Evolutionary conservation across 2,888 invertebrate genomes (phyloP).

Genomic region (Stenolophus ochropezus): DNA sequence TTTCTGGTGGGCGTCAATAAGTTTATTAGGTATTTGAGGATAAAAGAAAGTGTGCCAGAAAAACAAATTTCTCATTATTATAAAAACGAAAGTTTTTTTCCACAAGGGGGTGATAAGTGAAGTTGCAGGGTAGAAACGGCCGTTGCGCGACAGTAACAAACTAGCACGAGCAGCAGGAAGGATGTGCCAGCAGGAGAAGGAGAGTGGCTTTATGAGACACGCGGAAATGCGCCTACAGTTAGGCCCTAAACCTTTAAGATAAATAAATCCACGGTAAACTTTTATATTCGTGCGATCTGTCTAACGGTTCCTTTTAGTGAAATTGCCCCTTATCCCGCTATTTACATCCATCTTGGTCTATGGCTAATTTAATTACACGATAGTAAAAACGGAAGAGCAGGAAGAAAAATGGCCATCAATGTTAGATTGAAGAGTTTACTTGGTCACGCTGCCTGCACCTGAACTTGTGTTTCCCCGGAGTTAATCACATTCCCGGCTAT

Average conservation of each 20-base stretch:
- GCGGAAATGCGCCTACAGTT: constrained; percentile 35
- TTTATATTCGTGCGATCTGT: constrained; percentile 56
- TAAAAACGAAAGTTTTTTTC: constrained; percentile 43
- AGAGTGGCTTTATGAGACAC: constrained; percentile 34
- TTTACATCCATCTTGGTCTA: constrained; percentile 59
- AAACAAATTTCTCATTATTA: constrained; percentile 47
- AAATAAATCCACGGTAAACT: constrained; percentile 57
- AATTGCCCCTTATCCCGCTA: constrained; percentile 57
- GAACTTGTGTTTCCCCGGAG: constrained; percentile 16
- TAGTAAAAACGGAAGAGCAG: constrained; percentile 39
- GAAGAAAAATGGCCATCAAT: constrained; percentile 33
- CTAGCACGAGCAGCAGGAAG: constrained; percentile 18
- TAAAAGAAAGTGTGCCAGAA: constrained; percentile 29
- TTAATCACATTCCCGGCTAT: constrained; percentile 23
- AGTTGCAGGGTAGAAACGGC: constrained; percentile 1
- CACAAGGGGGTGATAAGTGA: constrained; percentile 35
- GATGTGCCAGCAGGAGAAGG: background rate
- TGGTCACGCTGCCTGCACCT: constrained; percentile 38
- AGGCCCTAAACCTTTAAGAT: constrained; percentile 51
- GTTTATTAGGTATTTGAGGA: constrained; percentile 23
- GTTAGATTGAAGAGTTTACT: constrained; percentile 46
- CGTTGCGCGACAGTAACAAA: constrained; percentile 36
- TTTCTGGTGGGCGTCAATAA: constrained; percentile 3
- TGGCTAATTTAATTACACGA: constrained; percentile 52
- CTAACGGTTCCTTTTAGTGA: constrained; percentile 59